Evolutionary conservation across 1,140 invertebrate species (phyloP).

Genomic region (Mizuhopecten yessoensis): DNA sequence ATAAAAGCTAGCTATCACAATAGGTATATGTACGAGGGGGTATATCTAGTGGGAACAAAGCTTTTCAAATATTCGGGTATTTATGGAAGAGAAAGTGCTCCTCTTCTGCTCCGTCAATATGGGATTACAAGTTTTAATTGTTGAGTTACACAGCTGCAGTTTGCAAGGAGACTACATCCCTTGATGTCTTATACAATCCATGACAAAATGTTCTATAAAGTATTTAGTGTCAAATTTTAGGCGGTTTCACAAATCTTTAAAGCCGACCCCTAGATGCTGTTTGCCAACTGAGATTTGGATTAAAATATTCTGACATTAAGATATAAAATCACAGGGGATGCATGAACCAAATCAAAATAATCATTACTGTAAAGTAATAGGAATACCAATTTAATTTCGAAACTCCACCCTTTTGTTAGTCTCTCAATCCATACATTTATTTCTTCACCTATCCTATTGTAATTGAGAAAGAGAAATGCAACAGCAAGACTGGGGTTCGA

Average conservation of each 20-base stretch:
- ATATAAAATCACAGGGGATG: background rate
- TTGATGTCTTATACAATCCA: background rate
- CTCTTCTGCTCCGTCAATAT: background rate
- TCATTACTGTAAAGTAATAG: too few relatives aligned
- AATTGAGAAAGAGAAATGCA: too few relatives aligned
- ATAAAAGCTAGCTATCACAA: conserved; percentile 24
- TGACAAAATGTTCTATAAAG: background rate
- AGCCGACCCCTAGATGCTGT: background rate
- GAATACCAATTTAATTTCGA: too few relatives aligned
- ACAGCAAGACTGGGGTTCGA: too few relatives aligned
- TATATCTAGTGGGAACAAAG: background rate
- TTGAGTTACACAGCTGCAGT: background rate
- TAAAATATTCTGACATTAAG: background rate
- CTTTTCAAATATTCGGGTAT: background rate
- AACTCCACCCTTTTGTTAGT: too few relatives aligned
- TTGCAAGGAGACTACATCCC: background rate
- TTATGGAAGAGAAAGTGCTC: background rate
- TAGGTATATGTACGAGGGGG: background rate
- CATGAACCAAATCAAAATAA: too few relatives aligned
- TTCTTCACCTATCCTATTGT: too few relatives aligned
- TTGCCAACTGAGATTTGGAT: background rate
- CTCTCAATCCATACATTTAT: too few relatives aligned
- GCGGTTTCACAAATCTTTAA: background rate
- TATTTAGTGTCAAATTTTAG: background rate
- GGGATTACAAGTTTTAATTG: background rate